Conservation (phyloP, 2,113 vertebrate species). For the Scytalopus superciliaris region DNA sequence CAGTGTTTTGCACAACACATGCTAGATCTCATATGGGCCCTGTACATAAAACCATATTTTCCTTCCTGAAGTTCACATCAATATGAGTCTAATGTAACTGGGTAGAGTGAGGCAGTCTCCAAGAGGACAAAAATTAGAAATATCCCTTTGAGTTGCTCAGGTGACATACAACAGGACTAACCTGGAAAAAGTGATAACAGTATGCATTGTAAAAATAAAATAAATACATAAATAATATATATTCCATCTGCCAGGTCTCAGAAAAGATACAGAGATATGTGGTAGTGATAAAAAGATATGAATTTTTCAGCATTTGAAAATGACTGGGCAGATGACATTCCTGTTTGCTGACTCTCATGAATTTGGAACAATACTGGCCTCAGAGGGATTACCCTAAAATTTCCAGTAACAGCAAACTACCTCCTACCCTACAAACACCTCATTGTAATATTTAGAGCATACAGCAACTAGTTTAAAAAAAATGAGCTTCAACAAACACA, state of each 20-base stretch:
- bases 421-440: not conserved
- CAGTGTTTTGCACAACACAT: not conserved
- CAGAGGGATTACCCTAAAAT: not conserved
- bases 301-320: slow-evolving; percentile 3
- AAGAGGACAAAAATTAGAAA: not conserved
- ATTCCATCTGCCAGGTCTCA: not conserved
- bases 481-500: not conserved
- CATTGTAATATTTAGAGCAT: not conserved
- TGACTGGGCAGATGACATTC: not conserved
- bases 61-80: not conserved
- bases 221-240: not conserved
- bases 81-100: not conserved
- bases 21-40: fast-evolving
- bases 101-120: not conserved
- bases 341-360: not conserved
- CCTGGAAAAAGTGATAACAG: not conserved
- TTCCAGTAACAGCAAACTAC: not conserved
- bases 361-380: not conserved
- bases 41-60: not conserved
- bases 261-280: not conserved
- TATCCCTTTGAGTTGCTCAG: not conserved
- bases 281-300: not conserved
- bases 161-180: not conserved
- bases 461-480: not conserved
- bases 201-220: not conserved